Conservation (phyloP, 2,113 vertebrate genomes). For the Turdus rufiventris region DNA sequence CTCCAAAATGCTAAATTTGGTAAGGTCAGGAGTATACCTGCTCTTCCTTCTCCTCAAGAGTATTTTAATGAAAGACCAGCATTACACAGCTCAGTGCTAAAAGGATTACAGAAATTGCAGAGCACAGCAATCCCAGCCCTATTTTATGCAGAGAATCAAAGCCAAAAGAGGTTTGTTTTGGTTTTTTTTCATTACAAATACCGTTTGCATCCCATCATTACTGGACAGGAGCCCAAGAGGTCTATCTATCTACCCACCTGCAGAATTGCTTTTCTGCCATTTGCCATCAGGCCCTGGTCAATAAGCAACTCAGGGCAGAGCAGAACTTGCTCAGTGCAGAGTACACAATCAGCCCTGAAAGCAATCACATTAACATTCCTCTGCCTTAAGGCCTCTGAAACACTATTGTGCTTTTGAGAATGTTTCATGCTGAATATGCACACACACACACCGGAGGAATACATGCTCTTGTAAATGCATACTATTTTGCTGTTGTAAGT, state of each 20-base stretch:
- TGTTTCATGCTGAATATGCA: background rate
- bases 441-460: background rate
- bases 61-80: conserved; percentile 37
- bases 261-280: conserved; percentile 8
- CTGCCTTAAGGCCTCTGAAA: background rate
- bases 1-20: conserved; percentile 26
- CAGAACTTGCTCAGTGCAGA: background rate
- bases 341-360: background rate
- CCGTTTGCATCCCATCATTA: background rate
- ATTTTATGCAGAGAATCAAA: background rate
- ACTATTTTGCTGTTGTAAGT: background rate
- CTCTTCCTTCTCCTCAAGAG: background rate
- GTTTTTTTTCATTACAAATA: background rate
- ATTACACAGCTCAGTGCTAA: conserved; percentile 46
- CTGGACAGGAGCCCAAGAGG: background rate
- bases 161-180: background rate
- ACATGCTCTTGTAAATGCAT: background rate
- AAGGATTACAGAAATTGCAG: conserved; percentile 43
- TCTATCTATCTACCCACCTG: background rate
- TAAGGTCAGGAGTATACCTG: background rate
- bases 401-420: background rate
- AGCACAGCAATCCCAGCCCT: background rate
- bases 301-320: background rate
- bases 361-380: background rate
- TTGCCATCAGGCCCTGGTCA: conserved; percentile 4